Evolutionary conservation across 2,888 invertebrate genomes (phyloP).

Genomic region (Rosalia funebris): DNA sequence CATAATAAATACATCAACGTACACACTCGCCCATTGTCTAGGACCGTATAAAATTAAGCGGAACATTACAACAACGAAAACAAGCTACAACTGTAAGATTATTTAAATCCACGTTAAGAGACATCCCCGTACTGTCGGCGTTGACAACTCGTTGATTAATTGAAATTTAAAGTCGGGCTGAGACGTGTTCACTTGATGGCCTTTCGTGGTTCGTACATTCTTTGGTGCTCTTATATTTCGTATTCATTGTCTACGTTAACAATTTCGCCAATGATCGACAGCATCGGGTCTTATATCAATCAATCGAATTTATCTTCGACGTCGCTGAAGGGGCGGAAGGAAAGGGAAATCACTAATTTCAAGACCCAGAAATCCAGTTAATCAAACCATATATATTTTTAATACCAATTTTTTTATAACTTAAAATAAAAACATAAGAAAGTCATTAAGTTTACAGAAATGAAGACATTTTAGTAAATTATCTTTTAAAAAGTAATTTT

Average conservation of each 20-base stretch:
- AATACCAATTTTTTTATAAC: too few species aligned
- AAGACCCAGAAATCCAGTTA: too few species aligned
- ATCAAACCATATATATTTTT: too few species aligned
- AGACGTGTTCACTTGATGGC: slow-evolving; percentile 48
- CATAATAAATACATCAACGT: slow-evolving; percentile 27
- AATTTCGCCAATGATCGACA: slow-evolving; percentile 17
- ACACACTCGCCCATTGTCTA: slow-evolving; percentile 19
- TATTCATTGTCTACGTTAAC: slow-evolving; percentile 33
- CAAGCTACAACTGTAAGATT: slow-evolving; percentile 26
- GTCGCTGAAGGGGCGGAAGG: too few species aligned
- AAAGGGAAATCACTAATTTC: too few species aligned
- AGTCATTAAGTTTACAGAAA: too few species aligned
- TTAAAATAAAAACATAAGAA: too few species aligned
- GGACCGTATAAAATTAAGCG: slow-evolving; percentile 12
- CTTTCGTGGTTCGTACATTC: slow-evolving; percentile 48
- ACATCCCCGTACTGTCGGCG: slow-evolving; percentile 27
- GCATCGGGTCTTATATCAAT: slow-evolving; percentile 10
- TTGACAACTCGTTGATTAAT: slow-evolving; percentile 45
- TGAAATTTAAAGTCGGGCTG: slow-evolving; percentile 47
- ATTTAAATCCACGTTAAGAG: slow-evolving; percentile 21
- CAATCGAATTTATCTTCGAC: slow-evolving; percentile 2
- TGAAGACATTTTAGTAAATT: too few species aligned
- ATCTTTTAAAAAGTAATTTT: too few species aligned
- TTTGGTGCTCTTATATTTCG: slow-evolving; percentile 30
- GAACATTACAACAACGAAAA: slow-evolving; percentile 23